A percentile compares a stretch with the other conserved stretches of the same genome.
These are phyloP conservation scores for Callyntrura guangdongensis DNA, from an alignment of 2,888 invertebrate species.

Conservation along the genomic window DNA sequence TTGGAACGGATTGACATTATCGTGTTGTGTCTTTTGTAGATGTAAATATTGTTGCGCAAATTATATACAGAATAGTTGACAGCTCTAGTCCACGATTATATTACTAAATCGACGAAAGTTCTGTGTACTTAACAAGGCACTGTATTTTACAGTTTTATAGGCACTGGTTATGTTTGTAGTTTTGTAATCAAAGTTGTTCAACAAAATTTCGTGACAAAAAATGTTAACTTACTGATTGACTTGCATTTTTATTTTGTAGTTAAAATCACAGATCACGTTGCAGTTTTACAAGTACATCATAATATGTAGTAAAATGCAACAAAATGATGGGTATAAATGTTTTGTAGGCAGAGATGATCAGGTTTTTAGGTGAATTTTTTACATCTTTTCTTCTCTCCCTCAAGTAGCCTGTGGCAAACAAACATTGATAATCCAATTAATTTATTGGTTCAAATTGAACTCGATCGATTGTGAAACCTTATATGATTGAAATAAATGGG, in stretches of 20 bases:
- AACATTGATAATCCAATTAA: conserved; percentile 55
- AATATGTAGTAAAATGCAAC: neutral
- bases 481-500: neutral
- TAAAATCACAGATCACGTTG: conserved; percentile 62
- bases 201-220: neutral
- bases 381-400: neutral
- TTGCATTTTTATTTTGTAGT: conserved; percentile 16
- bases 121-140: neutral
- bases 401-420: conserved; percentile 36
- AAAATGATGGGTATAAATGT: neutral
- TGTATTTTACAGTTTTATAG: neutral
- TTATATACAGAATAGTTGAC: too few species aligned
- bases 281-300: neutral
- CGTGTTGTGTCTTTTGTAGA: too few species aligned
- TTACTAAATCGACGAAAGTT: neutral
- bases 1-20: neutral
- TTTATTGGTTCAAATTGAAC: conserved; percentile 26
- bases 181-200: neutral
- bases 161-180: conserved; percentile 42
- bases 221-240: conserved; percentile 11
- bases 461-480: neutral
- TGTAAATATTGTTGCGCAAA: neutral
- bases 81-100: too few species aligned
- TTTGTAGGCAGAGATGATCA: conserved; percentile 2
- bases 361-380: neutral